phyloP scores from a whole-genome alignment of 2,888 invertebrate species.

The Lasioglossum vierecki region DNA sequence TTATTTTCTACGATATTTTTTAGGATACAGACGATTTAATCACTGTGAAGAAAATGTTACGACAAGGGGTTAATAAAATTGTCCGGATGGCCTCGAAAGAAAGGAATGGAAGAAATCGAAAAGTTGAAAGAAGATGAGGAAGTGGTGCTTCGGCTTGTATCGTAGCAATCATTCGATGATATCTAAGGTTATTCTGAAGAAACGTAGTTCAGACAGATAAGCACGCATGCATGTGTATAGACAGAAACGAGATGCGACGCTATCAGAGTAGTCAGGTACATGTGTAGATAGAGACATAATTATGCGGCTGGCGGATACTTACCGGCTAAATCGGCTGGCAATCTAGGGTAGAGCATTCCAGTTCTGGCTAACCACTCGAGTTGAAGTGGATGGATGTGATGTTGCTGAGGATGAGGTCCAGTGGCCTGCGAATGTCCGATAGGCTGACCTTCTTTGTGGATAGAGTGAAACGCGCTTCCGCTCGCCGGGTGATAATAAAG shows the following conservation, averaged over 20 bases:
- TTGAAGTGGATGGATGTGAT: constrained; percentile 88
- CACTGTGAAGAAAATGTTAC: no score
- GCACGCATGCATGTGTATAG: neutral
- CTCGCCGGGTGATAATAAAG: constrained; percentile 80
- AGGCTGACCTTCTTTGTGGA: constrained; percentile 84
- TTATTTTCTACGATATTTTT: no score
- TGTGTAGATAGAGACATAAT: neutral
- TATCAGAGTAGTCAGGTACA: neutral
- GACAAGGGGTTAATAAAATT: no score
- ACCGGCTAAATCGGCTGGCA: constrained; percentile 92
- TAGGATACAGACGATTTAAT: no score
- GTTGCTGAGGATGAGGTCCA: constrained; percentile 86
- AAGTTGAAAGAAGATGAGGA: neutral
- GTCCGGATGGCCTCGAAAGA: neutral
- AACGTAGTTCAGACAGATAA: neutral
- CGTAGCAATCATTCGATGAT: neutral
- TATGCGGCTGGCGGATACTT: constrained; percentile 76
- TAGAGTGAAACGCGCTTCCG: constrained; percentile 83
- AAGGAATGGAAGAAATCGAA: neutral
- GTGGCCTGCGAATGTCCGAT: constrained; percentile 78
- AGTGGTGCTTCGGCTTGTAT: neutral
- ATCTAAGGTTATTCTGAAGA: neutral
- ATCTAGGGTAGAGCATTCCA: constrained; percentile 95
- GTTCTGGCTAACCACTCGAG: constrained; percentile 96
- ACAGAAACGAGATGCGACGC: no score